Conservation (phyloP, 2,797 vertebrate genomes). For the Gymnopithys bicolor region DNA sequence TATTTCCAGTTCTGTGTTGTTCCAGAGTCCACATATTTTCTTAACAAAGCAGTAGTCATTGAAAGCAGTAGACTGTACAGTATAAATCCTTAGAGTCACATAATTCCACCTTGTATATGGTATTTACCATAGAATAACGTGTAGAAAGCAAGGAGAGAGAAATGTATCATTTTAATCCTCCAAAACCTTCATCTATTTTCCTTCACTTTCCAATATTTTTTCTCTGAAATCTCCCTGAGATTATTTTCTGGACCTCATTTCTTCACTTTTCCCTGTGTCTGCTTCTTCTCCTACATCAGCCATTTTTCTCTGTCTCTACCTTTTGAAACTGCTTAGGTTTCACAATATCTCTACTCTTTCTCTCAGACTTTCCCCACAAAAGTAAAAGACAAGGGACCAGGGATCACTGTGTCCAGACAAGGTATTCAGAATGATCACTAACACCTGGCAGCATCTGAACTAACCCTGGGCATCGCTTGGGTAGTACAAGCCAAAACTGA, state of each 20-base stretch:
- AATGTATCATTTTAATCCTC: slow-evolving; percentile 24
- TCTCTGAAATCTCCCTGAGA: not conserved
- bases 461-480: no score
- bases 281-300: not conserved
- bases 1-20: slow-evolving; percentile 5
- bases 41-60: slow-evolving; percentile 32
- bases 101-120: not conserved
- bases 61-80: slow-evolving; percentile 5
- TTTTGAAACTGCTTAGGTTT: not conserved
- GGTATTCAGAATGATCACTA: not conserved
- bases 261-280: not conserved
- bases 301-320: not conserved
- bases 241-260: not conserved
- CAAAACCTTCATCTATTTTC: not conserved
- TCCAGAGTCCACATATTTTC: slow-evolving; percentile 34
- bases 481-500: not conserved
- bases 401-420: not conserved
- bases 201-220: not conserved
- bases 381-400: not conserved
- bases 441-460: not conserved
- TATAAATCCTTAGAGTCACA: slow-evolving; percentile 14
- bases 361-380: not conserved
- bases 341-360: not conserved
- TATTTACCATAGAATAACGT: not conserved
- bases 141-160: not conserved